These are phyloP conservation scores for Selenia dentaria DNA, from an alignment of 2,888 invertebrate species.

Conservation along the genomic window DNA sequence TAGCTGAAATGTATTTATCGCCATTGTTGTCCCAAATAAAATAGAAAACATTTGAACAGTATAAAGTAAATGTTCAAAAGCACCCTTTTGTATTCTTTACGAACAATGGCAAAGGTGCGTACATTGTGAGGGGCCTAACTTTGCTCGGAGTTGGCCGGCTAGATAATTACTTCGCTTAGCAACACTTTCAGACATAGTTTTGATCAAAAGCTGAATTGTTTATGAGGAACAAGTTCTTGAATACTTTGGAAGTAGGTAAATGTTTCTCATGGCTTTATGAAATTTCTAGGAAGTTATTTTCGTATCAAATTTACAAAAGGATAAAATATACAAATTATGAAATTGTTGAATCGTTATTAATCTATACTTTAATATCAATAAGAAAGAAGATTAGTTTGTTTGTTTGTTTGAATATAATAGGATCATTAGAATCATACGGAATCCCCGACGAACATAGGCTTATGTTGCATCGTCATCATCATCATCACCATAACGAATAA, in stretches of 20 bases:
- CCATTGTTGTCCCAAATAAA: constrained; percentile 10
- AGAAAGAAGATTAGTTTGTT: too few relatives aligned
- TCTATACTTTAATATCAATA: too few relatives aligned
- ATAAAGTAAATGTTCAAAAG: neutral
- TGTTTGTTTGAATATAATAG: too few relatives aligned
- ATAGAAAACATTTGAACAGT: constrained; percentile 7
- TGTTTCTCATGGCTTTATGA: constrained; percentile 2
- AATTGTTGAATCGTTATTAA: too few relatives aligned
- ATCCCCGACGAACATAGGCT: too few relatives aligned
- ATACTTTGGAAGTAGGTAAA: constrained; percentile 8
- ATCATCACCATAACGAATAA: too few relatives aligned
- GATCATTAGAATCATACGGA: too few relatives aligned
- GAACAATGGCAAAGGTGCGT: constrained; percentile 6
- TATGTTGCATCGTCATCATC: too few relatives aligned
- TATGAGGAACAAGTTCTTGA: constrained; percentile 7
- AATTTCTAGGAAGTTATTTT: too few relatives aligned
- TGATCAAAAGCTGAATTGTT: constrained; percentile 19
- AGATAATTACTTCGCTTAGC: constrained; percentile 17
- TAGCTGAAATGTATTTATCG: constrained; percentile 1
- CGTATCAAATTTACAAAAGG: too few relatives aligned
- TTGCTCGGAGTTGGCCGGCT: constrained; percentile 8
- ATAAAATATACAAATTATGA: too few relatives aligned
- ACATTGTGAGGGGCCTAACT: constrained; percentile 8
- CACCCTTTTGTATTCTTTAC: constrained; percentile 7
- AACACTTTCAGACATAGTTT: constrained; percentile 19